Evolutionary conservation across 1,140 invertebrate species (phyloP).

Genomic region (Drosophila tani): DNA sequence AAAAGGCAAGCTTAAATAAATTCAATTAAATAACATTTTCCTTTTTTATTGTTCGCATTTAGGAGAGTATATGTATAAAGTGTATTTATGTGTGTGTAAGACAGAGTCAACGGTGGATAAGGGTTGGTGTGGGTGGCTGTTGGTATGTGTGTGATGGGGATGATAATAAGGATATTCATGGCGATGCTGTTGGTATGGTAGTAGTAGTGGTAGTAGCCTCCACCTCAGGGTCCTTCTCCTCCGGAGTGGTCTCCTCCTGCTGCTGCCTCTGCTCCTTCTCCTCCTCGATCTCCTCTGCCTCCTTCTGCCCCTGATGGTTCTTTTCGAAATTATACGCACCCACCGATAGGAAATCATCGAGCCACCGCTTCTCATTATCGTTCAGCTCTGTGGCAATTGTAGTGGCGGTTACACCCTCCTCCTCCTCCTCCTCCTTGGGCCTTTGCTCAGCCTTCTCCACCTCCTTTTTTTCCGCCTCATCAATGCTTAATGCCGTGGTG

Average conservation of each 20-base stretch:
- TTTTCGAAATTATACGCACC: slow-evolving; percentile 81
- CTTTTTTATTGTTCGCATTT: slow-evolving; percentile 78
- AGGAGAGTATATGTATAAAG: slow-evolving; percentile 54
- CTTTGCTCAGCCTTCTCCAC: not conserved
- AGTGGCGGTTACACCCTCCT: slow-evolving; percentile 29
- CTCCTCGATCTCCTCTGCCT: slow-evolving; percentile 2
- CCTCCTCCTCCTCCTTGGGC: slow-evolving; percentile 9
- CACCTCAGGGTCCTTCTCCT: slow-evolving; percentile 42
- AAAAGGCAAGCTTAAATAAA: slow-evolving; percentile 81
- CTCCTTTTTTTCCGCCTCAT: slow-evolving; percentile 54
- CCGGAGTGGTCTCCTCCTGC: slow-evolving; percentile 46
- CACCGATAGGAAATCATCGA: slow-evolving; percentile 81
- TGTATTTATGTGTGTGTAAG: slow-evolving; percentile 57
- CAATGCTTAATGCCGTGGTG: slow-evolving; percentile 70
- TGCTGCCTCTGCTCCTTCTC: slow-evolving; percentile 29
- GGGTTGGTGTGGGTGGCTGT: slow-evolving; percentile 5
- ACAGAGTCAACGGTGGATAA: slow-evolving; percentile 29
- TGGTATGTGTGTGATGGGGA: slow-evolving; percentile 29
- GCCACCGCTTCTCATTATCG: slow-evolving; percentile 82
- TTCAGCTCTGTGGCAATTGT: slow-evolving; percentile 66
- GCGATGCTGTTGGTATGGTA: slow-evolving; percentile 59
- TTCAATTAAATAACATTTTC: slow-evolving; percentile 84
- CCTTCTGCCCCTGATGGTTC: slow-evolving; percentile 54
- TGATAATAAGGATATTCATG: slow-evolving; percentile 63
- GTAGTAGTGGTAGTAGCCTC: slow-evolving; percentile 53